phyloP scores from a whole-genome alignment of 1,140 invertebrate species.

The Cryptotermes secundus region DNA sequence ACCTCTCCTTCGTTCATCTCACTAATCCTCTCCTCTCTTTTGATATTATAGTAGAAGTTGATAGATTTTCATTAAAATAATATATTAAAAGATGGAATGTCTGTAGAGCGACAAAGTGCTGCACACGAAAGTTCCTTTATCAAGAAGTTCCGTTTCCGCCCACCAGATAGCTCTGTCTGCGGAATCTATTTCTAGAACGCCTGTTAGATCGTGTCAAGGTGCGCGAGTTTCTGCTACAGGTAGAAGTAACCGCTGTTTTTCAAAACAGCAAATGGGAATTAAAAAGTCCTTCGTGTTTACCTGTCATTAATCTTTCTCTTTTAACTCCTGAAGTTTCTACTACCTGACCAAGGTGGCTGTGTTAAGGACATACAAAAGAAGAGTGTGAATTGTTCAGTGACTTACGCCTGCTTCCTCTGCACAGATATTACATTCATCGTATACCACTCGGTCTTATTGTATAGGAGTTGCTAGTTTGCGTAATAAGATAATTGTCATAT shows the following conservation, averaged over 20 bases:
- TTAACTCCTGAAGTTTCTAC: constrained; percentile 5
- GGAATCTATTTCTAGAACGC: neutral
- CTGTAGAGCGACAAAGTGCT: too few relatives aligned
- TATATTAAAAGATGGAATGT: too few relatives aligned
- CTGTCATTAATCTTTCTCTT: constrained; percentile 19
- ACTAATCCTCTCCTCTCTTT: too few relatives aligned
- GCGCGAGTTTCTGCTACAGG: neutral
- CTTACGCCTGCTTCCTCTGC: neutral
- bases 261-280: constrained; percentile 12
- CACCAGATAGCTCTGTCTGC: neutral
- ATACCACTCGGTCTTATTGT: neutral
- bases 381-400: neutral
- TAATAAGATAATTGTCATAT: constrained; percentile 2
- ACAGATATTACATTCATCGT: neutral
- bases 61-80: too few relatives aligned
- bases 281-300: constrained; percentile 3
- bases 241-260: neutral
- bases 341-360: constrained; percentile 14
- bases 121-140: neutral
- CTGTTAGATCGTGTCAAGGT: neutral
- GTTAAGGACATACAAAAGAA: neutral
- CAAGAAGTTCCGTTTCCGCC: neutral
- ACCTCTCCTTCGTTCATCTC: too few relatives aligned
- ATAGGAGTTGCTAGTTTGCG: neutral
- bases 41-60: too few relatives aligned